phyloP scores from a whole-genome alignment of 2,113 vertebrate species.

The Microcebus jonahi region DNA sequence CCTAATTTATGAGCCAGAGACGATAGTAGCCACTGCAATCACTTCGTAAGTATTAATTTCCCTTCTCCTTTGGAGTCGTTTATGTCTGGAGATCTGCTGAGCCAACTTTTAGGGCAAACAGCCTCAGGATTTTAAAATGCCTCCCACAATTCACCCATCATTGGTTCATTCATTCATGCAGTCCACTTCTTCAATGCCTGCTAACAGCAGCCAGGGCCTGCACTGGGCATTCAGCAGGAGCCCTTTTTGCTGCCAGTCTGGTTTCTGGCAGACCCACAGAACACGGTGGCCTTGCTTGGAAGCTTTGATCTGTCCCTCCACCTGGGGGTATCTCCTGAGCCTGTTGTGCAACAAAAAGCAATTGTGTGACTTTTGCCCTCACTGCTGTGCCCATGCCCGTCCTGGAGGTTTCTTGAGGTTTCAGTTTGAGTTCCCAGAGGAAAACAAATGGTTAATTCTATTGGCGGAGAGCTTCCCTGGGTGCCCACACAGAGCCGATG shows the following conservation, averaged over 20 bases:
- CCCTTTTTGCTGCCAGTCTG: not conserved
- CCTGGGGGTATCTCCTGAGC: not conserved
- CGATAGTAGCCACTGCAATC: not conserved
- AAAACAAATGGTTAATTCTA: not conserved
- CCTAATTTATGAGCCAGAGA: not conserved
- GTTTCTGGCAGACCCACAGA: not conserved
- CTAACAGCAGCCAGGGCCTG: not conserved
- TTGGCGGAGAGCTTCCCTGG: not conserved
- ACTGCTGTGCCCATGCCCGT: too few relatives aligned
- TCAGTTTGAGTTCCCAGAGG: not conserved
- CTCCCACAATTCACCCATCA: not conserved
- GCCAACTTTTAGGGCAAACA: not conserved
- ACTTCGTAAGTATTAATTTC: not conserved
- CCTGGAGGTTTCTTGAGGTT: not conserved
- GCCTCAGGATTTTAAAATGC: not conserved
- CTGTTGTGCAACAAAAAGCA: not conserved
- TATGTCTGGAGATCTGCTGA: not conserved
- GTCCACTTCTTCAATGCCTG: not conserved
- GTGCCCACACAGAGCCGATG: not conserved
- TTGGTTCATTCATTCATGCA: not conserved
- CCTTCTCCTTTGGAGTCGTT: not conserved
- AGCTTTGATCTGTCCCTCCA: not conserved
- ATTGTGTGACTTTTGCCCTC: not conserved
- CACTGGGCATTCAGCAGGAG: not conserved
- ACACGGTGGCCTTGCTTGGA: not conserved